Conservation (phyloP, 2,797 vertebrate species). For the Enteromius thamalakanensis region DNA sequence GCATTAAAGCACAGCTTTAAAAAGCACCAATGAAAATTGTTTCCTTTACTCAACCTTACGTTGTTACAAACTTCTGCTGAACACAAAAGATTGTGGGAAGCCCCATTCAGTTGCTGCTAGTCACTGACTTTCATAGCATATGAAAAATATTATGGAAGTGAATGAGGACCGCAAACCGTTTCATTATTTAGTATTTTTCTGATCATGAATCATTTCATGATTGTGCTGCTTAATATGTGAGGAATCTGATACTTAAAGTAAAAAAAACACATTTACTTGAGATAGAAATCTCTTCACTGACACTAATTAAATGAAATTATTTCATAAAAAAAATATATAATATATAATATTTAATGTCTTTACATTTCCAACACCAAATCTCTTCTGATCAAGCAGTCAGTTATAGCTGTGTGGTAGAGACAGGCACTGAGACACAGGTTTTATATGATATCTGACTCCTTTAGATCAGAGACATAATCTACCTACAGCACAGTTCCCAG, state of each 20-base stretch:
- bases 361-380: neutral
- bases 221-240: neutral
- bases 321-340: neutral
- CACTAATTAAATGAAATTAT: neutral
- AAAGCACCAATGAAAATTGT: neutral
- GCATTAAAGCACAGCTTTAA: neutral
- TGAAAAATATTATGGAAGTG: neutral
- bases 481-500: neutral
- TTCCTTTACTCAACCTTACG: neutral
- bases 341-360: neutral
- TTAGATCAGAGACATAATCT: neutral
- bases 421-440: neutral
- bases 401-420: neutral
- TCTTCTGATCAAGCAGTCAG: neutral
- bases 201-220: too few relatives aligned
- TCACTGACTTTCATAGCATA: neutral
- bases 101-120: neutral
- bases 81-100: neutral
- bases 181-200: neutral
- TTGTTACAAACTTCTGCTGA: neutral
- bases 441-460: neutral
- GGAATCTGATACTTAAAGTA: neutral
- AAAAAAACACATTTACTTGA: neutral
- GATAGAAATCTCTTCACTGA: neutral
- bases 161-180: neutral